Conservation (phyloP, 2,888 invertebrate species). For the Limulus polyphemus region DNA sequence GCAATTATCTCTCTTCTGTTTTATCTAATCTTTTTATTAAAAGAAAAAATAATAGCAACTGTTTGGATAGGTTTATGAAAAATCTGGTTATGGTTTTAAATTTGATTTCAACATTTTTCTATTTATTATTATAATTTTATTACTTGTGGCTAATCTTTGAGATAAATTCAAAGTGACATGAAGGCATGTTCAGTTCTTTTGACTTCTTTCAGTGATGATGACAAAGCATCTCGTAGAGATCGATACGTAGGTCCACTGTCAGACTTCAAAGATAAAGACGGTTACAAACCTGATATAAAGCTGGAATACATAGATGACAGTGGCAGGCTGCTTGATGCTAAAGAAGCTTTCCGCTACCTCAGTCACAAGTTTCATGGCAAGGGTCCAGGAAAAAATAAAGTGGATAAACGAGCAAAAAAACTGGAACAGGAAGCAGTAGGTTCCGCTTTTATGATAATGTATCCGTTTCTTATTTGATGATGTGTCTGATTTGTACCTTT, state of each 20-base stretch:
- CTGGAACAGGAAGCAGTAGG: slow-evolving; percentile 76
- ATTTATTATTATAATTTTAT: too few relatives aligned
- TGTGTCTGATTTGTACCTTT: too few relatives aligned
- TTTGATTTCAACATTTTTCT: too few relatives aligned
- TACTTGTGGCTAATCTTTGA: too few relatives aligned
- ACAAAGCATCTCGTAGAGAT: slow-evolving; percentile 45
- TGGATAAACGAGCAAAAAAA: slow-evolving; percentile 90
- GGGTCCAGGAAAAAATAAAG: slow-evolving; percentile 96
- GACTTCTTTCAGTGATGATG: slow-evolving; percentile 51
- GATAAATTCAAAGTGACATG: too few relatives aligned
- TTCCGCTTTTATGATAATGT: slow-evolving; percentile 16
- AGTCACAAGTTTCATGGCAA: slow-evolving; percentile 99
- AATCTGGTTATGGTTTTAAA: too few relatives aligned
- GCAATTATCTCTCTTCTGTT: too few relatives aligned
- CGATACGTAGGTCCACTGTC: slow-evolving; percentile 66
- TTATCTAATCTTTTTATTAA: too few relatives aligned
- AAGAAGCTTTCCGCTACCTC: slow-evolving; percentile 78
- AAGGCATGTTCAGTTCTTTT: not conserved
- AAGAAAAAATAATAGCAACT: too few relatives aligned
- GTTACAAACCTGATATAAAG: slow-evolving; percentile 66
- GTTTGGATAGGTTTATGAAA: too few relatives aligned
- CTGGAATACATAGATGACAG: slow-evolving; percentile 95
- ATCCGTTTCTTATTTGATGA: too few relatives aligned
- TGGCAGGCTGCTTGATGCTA: slow-evolving; percentile 77
- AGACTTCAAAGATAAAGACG: slow-evolving; percentile 40